Base-by-base conservation (phyloP, 2,113 vertebrate genomes). In the Boleophthalmus pectinirostris region DNA sequence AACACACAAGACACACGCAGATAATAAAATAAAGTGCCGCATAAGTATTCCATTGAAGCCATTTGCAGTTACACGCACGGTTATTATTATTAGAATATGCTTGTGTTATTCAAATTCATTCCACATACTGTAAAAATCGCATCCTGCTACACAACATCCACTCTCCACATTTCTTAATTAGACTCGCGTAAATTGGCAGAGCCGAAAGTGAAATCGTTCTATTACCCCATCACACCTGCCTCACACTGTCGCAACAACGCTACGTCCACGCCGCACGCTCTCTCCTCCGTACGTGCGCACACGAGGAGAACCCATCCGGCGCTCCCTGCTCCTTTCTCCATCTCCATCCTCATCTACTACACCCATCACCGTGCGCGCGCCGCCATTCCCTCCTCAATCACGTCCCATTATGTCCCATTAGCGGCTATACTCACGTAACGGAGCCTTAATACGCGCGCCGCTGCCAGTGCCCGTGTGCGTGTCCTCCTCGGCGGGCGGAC, bases 241-340 rank as follows among this genome's bases (percentile, higher is more conserved):
- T 63, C 29, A 15, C 18, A 33, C 33, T n/a, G 61, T 64, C 33
- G 35, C 61, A 15, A 64, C 61, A 64, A 43, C 61, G 35, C 33
- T 64, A 64, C 58, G 58, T 64, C 61, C 29, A 21, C 61, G 33
- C 33, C 33, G 61, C 61, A 21, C 61, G 61, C 33, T 58, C 56
- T 58, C 56, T 58, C 56, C 56, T 25, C 56, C 2, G 1, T n/a
- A n/a, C 61, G 61, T 38, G 61, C 29, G 61, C 35, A n/a, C 58
- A 20, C 18, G 11, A 25, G 23, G 13, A 15, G 24, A 15, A 29
- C 14, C 15, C 57, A 43, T 8, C 38, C 38, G 10, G 38, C 23
- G 20, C 58, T 29, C 29, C 56, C 33, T 38, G 3, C 56, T 14
- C 11, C 61, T 3, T n/a, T 10, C 61, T 38, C 24, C 58, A 18